Percentiles rank a stretch among this genome's conserved stretches.
These are phyloP conservation scores for Doryteuthis pealeii DNA, from an alignment of 1,140 invertebrate genomes.

Conservation along the genomic window DNA sequence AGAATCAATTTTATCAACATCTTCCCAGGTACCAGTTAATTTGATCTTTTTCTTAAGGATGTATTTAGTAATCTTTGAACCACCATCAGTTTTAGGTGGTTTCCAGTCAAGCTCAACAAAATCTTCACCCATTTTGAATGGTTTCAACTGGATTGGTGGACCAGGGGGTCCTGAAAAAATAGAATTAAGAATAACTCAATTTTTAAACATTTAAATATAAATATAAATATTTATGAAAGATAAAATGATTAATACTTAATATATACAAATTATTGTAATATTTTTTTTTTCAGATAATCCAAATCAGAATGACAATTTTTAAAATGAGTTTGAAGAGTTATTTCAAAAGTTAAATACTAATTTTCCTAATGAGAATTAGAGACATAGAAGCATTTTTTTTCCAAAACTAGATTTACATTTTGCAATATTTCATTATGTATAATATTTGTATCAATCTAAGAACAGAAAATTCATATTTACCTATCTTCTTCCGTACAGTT, in stretches of 20 bases:
- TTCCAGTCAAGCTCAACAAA: conserved; percentile 92
- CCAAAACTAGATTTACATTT: too few relatives aligned
- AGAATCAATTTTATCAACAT: conserved; percentile 68
- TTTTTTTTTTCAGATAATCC: too few relatives aligned
- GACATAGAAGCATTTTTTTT: too few relatives aligned
- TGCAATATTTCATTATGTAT: too few relatives aligned
- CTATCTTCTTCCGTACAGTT: conserved; percentile 56
- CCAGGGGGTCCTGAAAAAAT: conserved; percentile 78
- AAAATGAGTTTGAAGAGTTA: too few relatives aligned
- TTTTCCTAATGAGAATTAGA: too few relatives aligned
- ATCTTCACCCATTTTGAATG: conserved; percentile 89
- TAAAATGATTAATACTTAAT: too few relatives aligned
- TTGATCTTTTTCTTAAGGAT: conserved; percentile 53
- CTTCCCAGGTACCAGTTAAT: conserved; percentile 36
- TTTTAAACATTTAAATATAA: conserved; percentile 35
- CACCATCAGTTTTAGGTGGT: conserved; percentile 87
- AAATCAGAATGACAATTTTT: too few relatives aligned
- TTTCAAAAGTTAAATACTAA: too few relatives aligned
- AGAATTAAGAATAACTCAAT: conserved; percentile 41
- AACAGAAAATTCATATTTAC: conserved; percentile 51
- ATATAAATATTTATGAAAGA: too few relatives aligned
- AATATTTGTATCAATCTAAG: too few relatives aligned
- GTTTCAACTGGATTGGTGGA: conserved; percentile 86
- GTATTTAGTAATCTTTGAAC: conserved; percentile 74
- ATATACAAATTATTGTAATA: too few relatives aligned